phyloP scores from a whole-genome alignment of 30 jellyfish, hydroid and myxozoan species.

The Aurelia coerulea region DNA sequence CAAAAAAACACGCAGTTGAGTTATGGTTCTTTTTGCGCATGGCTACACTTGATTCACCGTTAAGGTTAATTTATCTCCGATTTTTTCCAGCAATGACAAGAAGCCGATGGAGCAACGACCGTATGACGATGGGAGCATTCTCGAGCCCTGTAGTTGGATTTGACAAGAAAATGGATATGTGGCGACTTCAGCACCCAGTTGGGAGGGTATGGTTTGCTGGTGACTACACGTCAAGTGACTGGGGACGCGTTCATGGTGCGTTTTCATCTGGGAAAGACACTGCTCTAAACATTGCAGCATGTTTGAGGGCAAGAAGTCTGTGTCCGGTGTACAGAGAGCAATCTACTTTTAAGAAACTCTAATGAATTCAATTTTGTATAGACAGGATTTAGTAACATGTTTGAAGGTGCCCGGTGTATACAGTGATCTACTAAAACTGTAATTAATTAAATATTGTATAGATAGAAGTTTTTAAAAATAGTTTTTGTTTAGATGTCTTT shows the following conservation, averaged over 20 bases:
- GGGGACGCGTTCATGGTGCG: slow-evolving; percentile 63
- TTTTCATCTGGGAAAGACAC: slow-evolving; percentile 45
- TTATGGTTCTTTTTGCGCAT: no score
- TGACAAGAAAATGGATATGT: slow-evolving; percentile 17
- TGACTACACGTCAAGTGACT: slow-evolving; percentile 57
- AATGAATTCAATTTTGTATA: neutral
- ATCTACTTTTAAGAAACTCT: neutral
- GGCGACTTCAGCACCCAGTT: slow-evolving; percentile 57
- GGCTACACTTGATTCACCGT: no score
- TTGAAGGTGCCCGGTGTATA: no score
- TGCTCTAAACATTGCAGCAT: slow-evolving; percentile 37
- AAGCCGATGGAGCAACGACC: slow-evolving; percentile 61
- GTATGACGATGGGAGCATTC: slow-evolving; percentile 71
- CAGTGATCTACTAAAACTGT: no score
- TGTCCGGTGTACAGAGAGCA: neutral
- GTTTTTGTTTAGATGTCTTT: no score
- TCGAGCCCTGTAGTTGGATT: slow-evolving; percentile 70
- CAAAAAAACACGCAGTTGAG: no score
- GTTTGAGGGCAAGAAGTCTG: slow-evolving; percentile 11
- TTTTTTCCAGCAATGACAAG: slow-evolving; percentile 40
- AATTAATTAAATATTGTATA: no score
- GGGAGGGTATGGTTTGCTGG: slow-evolving; percentile 89
- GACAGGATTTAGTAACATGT: no score
- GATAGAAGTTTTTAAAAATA: no score
- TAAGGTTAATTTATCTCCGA: neutral